Evolutionary conservation across 2,113 vertebrate species (phyloP), one percentile per base, ranked within the genome.

Genomic region (Willisornis vidua): DNA sequence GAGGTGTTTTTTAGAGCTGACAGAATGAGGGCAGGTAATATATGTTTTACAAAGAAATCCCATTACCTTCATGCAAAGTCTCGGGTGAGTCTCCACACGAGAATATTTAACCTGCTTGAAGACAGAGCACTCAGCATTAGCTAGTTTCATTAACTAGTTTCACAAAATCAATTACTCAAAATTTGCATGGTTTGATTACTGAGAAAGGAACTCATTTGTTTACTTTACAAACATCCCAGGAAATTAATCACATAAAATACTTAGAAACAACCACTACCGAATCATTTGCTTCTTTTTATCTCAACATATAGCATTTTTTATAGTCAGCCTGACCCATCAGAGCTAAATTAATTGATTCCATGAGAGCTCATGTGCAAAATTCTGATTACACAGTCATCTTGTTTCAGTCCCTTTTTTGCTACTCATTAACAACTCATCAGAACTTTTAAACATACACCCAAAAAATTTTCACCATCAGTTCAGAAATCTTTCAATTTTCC

Each of bases 21-120:
- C 5, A 73, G 55, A 68, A 66, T 67, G 35, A 67, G 7, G 22
- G 17, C 12, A 51, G 19, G 51, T 77, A 80, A 45, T 14, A 68
- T 4, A 4, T 19, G 14, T 67, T 86, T 76, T 80, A 67, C 43
- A 86, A 83, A 81, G 24, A 88, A 90, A 86, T 68, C 14, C 19
- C 35, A 81, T 97, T 98, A 99, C 98, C 98, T 99, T 99, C 96
- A 99, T 97, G 82, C 99, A 99, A 63, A 99, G 98, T 15, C 96
- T 93, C 39, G 98, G 98, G 68, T 99, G 98, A 68, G 98, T 98
- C 84, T 99, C 98, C 85, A 99, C 98, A 67, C 93, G 93, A 46
- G 96, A 95, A 94, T 98, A 99, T 66, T 91, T 97, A 31, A 99
- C 96, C 99, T 99, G 96, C 71, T 96, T 93, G 96, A 91, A 84